Conservation (phyloP, 2,797 vertebrate species). For the Stomatorhinus walkeri region DNA sequence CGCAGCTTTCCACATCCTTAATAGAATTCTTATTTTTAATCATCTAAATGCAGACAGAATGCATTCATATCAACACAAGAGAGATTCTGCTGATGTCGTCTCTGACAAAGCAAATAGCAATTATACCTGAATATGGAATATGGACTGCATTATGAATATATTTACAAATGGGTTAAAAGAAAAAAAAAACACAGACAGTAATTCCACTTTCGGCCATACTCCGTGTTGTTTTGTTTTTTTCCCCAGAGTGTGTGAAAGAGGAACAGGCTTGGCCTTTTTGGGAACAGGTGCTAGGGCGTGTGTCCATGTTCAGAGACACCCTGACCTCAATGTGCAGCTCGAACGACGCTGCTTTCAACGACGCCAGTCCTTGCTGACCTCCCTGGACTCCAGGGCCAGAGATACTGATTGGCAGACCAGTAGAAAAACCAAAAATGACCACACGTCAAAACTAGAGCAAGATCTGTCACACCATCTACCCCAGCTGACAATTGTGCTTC, state of each 20-base stretch:
- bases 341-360: neutral
- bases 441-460: neutral
- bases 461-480: neutral
- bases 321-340: neutral
- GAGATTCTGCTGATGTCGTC: neutral
- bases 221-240: neutral
- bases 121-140: neutral
- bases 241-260: neutral
- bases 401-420: neutral
- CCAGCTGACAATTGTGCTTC: neutral
- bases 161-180: neutral
- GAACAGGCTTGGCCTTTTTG: neutral
- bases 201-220: neutral
- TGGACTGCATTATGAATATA: neutral
- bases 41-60: neutral
- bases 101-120: constrained; percentile 13
- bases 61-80: neutral
- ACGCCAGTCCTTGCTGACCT: neutral
- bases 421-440: neutral
- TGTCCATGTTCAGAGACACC: neutral
- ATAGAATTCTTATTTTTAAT: neutral
- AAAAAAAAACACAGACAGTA: neutral
- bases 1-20: neutral
- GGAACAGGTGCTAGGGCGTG: constrained; percentile 8
- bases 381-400: neutral